phyloP scores from a whole-genome alignment of 2,113 vertebrate genomes.

The Clarias batrachus region DNA sequence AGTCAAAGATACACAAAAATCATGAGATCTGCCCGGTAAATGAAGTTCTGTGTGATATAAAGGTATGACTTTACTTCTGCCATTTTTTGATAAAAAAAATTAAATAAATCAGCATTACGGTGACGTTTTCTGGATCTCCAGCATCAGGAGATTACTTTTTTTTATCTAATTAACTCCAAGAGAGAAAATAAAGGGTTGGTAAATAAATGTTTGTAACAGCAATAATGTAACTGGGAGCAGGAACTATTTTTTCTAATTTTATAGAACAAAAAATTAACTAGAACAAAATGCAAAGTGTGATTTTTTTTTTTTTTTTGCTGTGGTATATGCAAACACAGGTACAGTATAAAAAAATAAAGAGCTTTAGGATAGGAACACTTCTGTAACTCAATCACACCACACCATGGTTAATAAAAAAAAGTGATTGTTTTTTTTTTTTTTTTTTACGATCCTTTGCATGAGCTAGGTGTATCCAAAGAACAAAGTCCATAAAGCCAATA shows the following conservation, averaged over 20 bases:
- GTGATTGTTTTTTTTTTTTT: not conserved
- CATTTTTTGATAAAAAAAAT: not conserved
- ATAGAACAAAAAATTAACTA: not conserved
- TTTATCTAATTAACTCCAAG: too few species aligned
- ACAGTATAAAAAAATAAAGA: not conserved
- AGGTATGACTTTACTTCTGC: conserved; percentile 20
- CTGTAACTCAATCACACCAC: not conserved
- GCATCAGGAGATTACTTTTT: not conserved
- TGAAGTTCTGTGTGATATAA: conserved; percentile 13
- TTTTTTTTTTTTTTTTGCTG: not conserved
- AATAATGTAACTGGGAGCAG: not conserved
- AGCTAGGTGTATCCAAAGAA: not conserved
- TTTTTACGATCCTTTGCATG: not conserved
- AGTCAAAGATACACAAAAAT: not conserved
- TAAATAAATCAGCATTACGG: not conserved
- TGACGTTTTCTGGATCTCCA: not conserved
- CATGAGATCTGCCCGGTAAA: conserved; percentile 25
- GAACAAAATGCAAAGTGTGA: not conserved
- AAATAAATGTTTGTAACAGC: too few species aligned
- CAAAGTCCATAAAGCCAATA: not conserved
- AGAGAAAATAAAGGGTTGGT: too few species aligned
- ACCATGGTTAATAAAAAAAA: too few species aligned
- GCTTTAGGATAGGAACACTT: not conserved
- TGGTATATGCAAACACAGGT: not conserved
- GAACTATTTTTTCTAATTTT: too few species aligned